Evolutionary conservation across 2,797 vertebrate genomes (phyloP), one percentile per base, ranked within the genome.

Genomic region (Tachyglossus aculeatus): DNA sequence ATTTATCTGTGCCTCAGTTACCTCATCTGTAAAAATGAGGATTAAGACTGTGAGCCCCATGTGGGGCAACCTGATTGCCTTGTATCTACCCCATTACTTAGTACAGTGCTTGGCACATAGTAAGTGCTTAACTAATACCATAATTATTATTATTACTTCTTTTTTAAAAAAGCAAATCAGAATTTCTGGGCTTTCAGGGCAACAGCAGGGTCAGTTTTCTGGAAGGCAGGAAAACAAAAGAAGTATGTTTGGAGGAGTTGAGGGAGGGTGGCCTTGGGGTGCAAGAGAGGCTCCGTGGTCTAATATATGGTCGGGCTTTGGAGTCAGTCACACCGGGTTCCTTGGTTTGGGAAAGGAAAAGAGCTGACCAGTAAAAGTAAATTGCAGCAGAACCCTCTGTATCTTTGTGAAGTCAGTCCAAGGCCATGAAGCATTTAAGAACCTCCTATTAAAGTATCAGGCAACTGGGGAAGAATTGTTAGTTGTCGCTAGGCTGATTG

Each of bases 151-250:
- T n/a, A n/a, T n/a, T n/a, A n/a, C n/a, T n/a, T n/a, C n/a, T n/a
- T n/a, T n/a, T n/a, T n/a, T n/a, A n/a, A n/a, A 41, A 60, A 67
- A 76, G 22, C 41, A 41, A 56, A 47, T 78, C 41, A 34, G n/a
- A n/a, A n/a, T n/a, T n/a, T n/a, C n/a, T n/a, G n/a, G n/a, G 6
- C 25, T 39, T 33, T 55, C 34, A 25, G 27, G 39, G 2, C 8
- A 63, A 18, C 19, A 22, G 18, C 5, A 24, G 24, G 59, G 31
- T 19, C n/a, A 24, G 19, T 21, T n/a, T n/a, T n/a, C n/a, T n/a
- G 7, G 40, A 22, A 12, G 4, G 19, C 10, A 12, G 7, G 40
- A n/a, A 10, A 5, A 18, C 18, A 10, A 19, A 15, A 40, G 38
- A 7, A n/a, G n/a, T n/a, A 13, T 5, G 41, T 5, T 7, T 10